phyloP scores from a whole-genome alignment of 2,888 invertebrate genomes.

The Melinaea menophilus region DNA sequence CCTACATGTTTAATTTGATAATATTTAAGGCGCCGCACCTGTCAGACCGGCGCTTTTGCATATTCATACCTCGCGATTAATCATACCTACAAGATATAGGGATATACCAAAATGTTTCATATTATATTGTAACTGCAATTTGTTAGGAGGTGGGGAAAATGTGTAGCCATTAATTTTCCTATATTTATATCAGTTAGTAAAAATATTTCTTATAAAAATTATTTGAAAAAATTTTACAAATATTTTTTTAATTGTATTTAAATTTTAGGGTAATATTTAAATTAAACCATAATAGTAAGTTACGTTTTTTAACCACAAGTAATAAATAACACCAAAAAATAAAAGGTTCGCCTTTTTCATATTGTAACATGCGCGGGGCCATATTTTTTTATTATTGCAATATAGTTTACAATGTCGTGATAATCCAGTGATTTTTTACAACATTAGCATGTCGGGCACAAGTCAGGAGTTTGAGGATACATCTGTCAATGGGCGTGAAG shows the following conservation, averaged over 20 bases:
- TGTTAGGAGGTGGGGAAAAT: conserved; percentile 35
- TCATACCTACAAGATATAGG: conserved; percentile 50
- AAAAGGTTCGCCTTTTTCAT: conserved; percentile 21
- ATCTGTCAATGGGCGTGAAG: conserved; percentile 65
- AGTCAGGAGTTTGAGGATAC: conserved; percentile 52
- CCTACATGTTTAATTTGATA: conserved; percentile 69
- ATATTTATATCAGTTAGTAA: neutral
- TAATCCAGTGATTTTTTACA: conserved; percentile 27
- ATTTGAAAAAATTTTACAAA: too few relatives aligned
- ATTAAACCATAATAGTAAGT: neutral
- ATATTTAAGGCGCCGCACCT: conserved; percentile 67
- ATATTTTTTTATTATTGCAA: conserved; percentile 45
- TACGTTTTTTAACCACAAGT: conserved; percentile 1
- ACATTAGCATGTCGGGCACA: conserved; percentile 64
- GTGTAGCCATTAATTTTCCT: conserved; percentile 11
- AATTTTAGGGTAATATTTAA: too few relatives aligned
- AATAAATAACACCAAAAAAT: conserved; percentile 36
- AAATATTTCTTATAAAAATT: too few relatives aligned
- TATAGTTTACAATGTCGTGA: conserved; percentile 46
- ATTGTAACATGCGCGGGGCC: conserved; percentile 58
- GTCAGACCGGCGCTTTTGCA: conserved; percentile 69
- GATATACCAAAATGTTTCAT: conserved; percentile 27
- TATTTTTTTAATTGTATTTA: too few relatives aligned
- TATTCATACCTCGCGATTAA: conserved; percentile 74
- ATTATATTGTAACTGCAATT: conserved; percentile 44